A percentile compares a stretch with the other conserved stretches of the same genome.
These are phyloP conservation scores for Salmo trutta DNA, from an alignment of 2,797 vertebrate genomes.

Conservation along the genomic window DNA sequence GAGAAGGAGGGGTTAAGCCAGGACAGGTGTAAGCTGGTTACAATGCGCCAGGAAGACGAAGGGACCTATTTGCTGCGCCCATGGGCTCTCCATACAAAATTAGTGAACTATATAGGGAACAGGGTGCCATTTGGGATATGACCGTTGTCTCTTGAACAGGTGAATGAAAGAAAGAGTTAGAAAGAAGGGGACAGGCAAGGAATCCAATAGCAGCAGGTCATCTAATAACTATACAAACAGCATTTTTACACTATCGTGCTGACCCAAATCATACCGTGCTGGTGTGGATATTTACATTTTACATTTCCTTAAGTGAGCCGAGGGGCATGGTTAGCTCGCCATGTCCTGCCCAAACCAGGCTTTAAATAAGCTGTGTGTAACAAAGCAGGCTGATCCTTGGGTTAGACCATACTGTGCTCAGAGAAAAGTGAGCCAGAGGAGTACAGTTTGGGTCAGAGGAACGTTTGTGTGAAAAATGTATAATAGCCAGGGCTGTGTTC, in stretches of 20 bases:
- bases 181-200: not conserved
- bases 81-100: not conserved
- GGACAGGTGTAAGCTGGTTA: conserved; percentile 4
- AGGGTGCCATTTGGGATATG: not conserved
- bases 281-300: not conserved
- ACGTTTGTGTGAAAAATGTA: not conserved
- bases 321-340: too few species aligned
- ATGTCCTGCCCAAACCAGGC: not conserved
- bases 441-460: not conserved
- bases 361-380: not conserved
- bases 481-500: not conserved
- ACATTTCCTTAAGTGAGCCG: not conserved
- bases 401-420: not conserved
- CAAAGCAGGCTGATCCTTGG: not conserved
- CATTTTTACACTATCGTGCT: not conserved
- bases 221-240: not conserved
- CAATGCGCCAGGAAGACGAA: not conserved
- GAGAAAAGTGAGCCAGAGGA: not conserved
- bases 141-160: not conserved
- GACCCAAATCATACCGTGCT: too few species aligned
- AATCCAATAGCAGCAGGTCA: not conserved
- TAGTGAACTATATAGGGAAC: not conserved
- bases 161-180: conserved; percentile 3
- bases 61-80: not conserved
- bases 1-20: not conserved